Evolutionary conservation across 1,140 invertebrate species (phyloP), one percentile per base, ranked within the genome.

Genomic region (Plutomurus gul): DNA sequence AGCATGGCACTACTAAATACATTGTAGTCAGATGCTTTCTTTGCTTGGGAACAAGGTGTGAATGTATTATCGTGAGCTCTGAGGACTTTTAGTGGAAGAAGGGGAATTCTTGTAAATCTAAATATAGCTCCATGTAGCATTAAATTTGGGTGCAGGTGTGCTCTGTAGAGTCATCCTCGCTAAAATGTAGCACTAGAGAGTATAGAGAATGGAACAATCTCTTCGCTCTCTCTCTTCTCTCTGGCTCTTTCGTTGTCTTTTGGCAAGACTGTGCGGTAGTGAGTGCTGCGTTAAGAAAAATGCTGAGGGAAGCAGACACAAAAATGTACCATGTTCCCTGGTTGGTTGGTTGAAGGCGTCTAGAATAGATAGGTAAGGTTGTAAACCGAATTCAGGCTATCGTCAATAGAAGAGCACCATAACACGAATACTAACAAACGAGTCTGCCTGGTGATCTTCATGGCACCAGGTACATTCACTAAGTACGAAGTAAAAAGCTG

Each of bases 401-500:
- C 56, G 56, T 65, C 56, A 65, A 65, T 65, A 27, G 30, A 30
- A 36, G 56, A 65, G 56, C 36, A 65, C 56, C 56, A 65, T 65
- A 27, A 65, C 27, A 65, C 25, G 56, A 65, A 65, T 65, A 27
- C 56, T 65, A 65, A 65, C 70, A 40, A 65, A 65, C 56, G 56
- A 65, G 56, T 30, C 27, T 65, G 56, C 56, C 36, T 65, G 56
- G 75, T 76, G 30, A 76, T 76, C 75, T 51, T 49, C 40, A 60
- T 76, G 75, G 51, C 75, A 76, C 75, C 75, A 76, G 75, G 75
- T 76, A 76, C 75, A 76, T 75, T 46, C 75, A 76, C 75, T 60
- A 76, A 60, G 30, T 60, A 60, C 47, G 75, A 51, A 76, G 39
- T 60, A 60, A 76, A 60, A 56, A 60, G 47, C 36, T 40, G 36